These are phyloP conservation scores for Drosophila nr. medialis DNA, from an alignment of 2,888 invertebrate genomes.

Conservation along the genomic window DNA sequence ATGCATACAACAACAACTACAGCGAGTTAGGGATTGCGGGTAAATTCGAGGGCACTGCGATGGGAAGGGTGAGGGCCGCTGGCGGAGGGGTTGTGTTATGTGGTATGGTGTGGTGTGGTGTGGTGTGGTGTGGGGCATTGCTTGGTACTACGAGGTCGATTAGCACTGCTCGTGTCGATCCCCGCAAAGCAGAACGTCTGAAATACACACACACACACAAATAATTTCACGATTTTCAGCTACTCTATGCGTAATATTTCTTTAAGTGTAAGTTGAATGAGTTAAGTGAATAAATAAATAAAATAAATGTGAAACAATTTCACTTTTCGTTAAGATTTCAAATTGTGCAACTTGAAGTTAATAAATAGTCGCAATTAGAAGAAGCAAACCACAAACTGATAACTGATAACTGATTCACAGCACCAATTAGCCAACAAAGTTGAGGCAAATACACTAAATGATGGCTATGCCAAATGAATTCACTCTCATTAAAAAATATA, in stretches of 20 bases:
- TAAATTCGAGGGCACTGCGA: not conserved
- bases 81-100: not conserved
- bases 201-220: not conserved
- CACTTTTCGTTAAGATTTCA: no score
- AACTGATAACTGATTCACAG: no score
- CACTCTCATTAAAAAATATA: not conserved
- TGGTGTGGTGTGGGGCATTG: not conserved
- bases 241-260: not conserved
- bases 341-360: not conserved
- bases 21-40: not conserved
- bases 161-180: not conserved
- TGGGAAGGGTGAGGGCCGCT: not conserved
- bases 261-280: not conserved
- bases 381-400: no score
- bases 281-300: no score
- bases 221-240: not conserved
- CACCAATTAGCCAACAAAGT: no score
- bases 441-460: not conserved
- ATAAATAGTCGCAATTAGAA: no score
- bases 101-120: not conserved
- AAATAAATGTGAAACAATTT: no score
- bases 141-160: constrained; percentile 25
- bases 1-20: constrained; percentile 32
- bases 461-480: not conserved
- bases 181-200: not conserved